Evolutionary conservation across 53 echinoderm and acorn worm species (phyloP).

Genomic region (Holothuria leucospilota): DNA sequence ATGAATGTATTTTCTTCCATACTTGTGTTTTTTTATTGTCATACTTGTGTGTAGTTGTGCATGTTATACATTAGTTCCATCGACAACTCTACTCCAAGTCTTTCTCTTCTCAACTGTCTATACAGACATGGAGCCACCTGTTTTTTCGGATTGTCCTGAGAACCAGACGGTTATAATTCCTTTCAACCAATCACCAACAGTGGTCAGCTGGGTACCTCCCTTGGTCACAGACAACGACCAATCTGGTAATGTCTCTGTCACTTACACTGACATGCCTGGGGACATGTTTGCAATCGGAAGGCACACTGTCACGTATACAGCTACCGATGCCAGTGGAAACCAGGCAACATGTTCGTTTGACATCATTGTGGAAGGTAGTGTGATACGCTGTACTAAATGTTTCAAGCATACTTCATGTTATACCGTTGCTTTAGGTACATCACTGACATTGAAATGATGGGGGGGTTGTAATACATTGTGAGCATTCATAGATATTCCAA

Average conservation of each 20-base stretch:
- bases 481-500: too few species aligned
- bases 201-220: conserved; percentile 17
- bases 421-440: too few species aligned
- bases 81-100: too few species aligned
- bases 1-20: too few species aligned
- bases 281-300: conserved; percentile 41
- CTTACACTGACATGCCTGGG: conserved; percentile 34
- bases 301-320: conserved; percentile 47
- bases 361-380: conserved; percentile 15
- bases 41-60: too few species aligned
- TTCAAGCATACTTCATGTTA: too few species aligned
- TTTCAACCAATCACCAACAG: conserved; percentile 11
- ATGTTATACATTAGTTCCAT: too few species aligned
- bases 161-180: conserved; percentile 13
- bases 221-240: conserved; percentile 8
- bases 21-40: too few species aligned
- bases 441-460: too few species aligned
- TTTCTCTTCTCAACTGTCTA: too few species aligned
- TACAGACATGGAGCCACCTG: conserved; percentile 31
- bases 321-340: conserved; percentile 53
- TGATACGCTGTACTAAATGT: too few species aligned
- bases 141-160: conserved; percentile 9
- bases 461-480: too few species aligned
- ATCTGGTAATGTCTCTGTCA: background rate
- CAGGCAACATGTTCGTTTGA: conserved; percentile 21